Evolutionary conservation across 1,140 invertebrate species (phyloP).

Genomic region (Melipona quadrifasciata): DNA sequence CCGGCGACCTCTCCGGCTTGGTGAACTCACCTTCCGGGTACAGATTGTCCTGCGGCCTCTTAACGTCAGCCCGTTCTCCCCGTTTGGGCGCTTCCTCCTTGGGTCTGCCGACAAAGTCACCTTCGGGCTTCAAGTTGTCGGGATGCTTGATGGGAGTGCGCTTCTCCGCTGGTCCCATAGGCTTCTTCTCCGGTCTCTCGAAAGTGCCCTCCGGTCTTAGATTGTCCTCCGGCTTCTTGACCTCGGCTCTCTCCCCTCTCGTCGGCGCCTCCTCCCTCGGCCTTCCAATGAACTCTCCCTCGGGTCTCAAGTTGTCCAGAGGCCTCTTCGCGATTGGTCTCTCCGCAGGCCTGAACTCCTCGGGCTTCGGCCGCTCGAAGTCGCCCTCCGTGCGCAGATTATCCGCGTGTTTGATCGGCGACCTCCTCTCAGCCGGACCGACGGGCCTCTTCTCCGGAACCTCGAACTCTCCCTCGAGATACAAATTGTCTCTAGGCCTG

Average conservation of each 20-base stretch:
- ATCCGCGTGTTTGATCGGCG: slow-evolving; percentile 84
- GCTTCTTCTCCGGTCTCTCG: slow-evolving; percentile 78
- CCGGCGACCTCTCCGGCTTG: slow-evolving; percentile 70
- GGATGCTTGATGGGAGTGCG: slow-evolving; percentile 77
- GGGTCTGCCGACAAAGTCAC: slow-evolving; percentile 84
- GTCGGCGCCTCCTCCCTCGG: slow-evolving; percentile 73
- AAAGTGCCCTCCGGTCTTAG: slow-evolving; percentile 84
- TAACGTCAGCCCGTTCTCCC: slow-evolving; percentile 82
- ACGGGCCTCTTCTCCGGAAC: slow-evolving; percentile 70
- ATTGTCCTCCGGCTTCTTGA: slow-evolving; percentile 81
- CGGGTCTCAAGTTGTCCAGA: slow-evolving; percentile 81
- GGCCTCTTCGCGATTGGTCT: slow-evolving; percentile 77
- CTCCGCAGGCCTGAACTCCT: slow-evolving; percentile 74
- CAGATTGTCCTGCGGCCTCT: slow-evolving; percentile 84
- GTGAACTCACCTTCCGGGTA: slow-evolving; percentile 83
- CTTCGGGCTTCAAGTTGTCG: slow-evolving; percentile 84
- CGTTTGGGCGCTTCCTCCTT: slow-evolving; percentile 80
- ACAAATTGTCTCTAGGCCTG: slow-evolving; percentile 84
- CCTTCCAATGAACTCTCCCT: slow-evolving; percentile 82
- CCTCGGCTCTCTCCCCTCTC: slow-evolving; percentile 78
- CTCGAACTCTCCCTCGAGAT: slow-evolving; percentile 87
- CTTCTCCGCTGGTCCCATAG: slow-evolving; percentile 83
- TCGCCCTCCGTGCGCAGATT: slow-evolving; percentile 87
- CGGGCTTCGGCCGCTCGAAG: slow-evolving; percentile 76
- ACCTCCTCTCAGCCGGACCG: slow-evolving; percentile 83